Base-by-base conservation (phyloP, 2,797 vertebrate species). In the Lacerta viridis region DNA sequence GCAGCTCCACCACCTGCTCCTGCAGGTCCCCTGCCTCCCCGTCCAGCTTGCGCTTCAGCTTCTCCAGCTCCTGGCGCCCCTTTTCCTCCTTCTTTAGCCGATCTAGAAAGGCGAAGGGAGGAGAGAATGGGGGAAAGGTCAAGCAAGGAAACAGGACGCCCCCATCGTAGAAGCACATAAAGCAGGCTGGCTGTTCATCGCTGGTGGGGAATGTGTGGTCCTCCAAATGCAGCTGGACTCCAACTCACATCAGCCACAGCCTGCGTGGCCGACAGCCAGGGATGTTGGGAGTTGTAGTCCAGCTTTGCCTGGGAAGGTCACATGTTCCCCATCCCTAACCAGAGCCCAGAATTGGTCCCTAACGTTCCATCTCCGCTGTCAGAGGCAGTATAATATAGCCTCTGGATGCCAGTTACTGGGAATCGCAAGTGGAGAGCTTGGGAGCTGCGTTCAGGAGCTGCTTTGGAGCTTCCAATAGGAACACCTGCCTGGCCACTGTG, bases 71-170 rank as follows among this genome's bases (percentile, higher is more conserved):
- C 91, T 98, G 93, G 69, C 98, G 98, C 8, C 97, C 96, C 94
- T 99, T 98, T 96, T 99, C 98, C 95, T 98, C 98, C 77, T 98
- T 97, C 94, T 98, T 98, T n/a, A 99, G 97, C 27, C 98, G 98
- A 92, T 98, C 98, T 99, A 93, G 36, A 76, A 29, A 69, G 2
- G 20, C 3, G 36, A 74, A 36, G 25, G 7, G 64, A 8, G 25
- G 36, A 18, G 29, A 0, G 27, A 18, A 2, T 6, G 29, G 66
- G 36, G 64, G n/a, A 77, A 78, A 81, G 10, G 43, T 29, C 78
- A 61, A 33, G 11, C 5, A 29, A 79, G 41, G 27, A 18, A 43
- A 66, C 33, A 50, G 69, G 27, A 7, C 1, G 43, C 23, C 83
- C 69, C 17, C 3, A 39, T 15, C 20, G 72, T 25, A 6, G 27